Percentiles rank a stretch among this genome's conserved stretches.
Evolutionary conservation across 2,113 vertebrate species (phyloP).

Genomic region (Nothocercus julius): DNA sequence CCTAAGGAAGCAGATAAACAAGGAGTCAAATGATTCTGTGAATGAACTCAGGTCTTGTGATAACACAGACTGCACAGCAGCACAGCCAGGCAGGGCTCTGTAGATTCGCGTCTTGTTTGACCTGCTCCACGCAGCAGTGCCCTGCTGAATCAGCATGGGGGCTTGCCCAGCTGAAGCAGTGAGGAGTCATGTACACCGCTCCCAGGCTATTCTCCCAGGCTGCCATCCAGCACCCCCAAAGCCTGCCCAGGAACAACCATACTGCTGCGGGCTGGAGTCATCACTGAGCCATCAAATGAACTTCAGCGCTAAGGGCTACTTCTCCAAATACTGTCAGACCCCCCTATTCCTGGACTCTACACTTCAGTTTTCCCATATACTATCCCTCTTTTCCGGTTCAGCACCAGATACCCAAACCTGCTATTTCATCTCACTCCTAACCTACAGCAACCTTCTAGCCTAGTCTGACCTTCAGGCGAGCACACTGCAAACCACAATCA

Average conservation of each 20-base stretch:
- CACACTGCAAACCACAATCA: neutral
- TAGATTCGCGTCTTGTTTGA: neutral
- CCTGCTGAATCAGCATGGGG: neutral
- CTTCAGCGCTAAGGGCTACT: rapidly evolving
- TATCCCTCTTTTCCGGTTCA: neutral
- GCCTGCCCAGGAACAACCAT: neutral
- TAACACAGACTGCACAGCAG: neutral
- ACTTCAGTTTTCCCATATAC: rapidly evolving
- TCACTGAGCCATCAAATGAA: neutral
- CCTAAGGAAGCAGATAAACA: constrained; percentile 34
- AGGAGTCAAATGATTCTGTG: neutral
- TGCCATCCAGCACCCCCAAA: neutral
- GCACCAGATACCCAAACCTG: neutral
- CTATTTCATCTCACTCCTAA: neutral
- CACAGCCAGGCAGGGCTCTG: neutral
- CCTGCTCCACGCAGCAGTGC: neutral
- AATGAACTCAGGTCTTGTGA: neutral
- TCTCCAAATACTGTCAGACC: rapidly evolving
- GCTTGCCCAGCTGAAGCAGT: rapidly evolving
- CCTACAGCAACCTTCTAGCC: neutral
- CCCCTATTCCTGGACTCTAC: neutral
- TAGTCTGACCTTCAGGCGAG: rapidly evolving
- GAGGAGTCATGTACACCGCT: neutral
- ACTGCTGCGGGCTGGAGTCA: neutral
- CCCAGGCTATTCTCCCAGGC: neutral